Percentiles rank a stretch among this genome's conserved stretches.
Evolutionary conservation across 1,140 invertebrate genomes (phyloP).

Genomic region (Leucophenga varia): DNA sequence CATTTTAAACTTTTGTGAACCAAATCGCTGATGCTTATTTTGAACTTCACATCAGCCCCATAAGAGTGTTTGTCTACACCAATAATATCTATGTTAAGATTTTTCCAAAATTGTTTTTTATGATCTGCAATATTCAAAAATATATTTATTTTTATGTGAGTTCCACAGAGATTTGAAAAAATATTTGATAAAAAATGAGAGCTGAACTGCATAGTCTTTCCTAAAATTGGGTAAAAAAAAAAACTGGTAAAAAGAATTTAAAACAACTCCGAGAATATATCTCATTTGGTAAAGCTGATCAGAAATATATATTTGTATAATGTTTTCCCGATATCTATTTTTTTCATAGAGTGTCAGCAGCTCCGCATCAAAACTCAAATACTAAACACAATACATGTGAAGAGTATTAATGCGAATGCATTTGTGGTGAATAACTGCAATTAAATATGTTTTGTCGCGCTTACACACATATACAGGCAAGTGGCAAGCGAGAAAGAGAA

Average conservation of each 20-base stretch:
- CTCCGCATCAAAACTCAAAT: neutral
- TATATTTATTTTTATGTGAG: no score
- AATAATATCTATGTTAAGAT: no score
- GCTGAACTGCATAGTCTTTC: neutral
- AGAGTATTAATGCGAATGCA: no score
- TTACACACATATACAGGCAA: slow-evolving; percentile 46
- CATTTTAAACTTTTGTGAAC: no score
- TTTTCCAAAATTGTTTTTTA: neutral
- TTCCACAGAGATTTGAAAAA: neutral
- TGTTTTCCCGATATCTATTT: neutral
- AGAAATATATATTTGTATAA: neutral
- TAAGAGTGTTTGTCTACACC: no score
- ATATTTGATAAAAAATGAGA: neutral
- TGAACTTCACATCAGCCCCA: no score
- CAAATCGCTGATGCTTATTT: no score
- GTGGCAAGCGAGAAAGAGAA: slow-evolving; percentile 17
- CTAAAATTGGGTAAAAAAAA: slow-evolving; percentile 4
- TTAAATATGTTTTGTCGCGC: slow-evolving; percentile 12
- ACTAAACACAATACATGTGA: no score
- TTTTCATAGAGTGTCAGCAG: neutral
- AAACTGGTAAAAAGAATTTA: neutral
- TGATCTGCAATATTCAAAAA: slow-evolving; percentile 9
- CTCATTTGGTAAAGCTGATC: neutral
- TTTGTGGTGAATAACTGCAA: no score
- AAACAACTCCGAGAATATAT: neutral